phyloP scores from a whole-genome alignment of 2,797 vertebrate genomes.

The Cirrhinus molitorella region DNA sequence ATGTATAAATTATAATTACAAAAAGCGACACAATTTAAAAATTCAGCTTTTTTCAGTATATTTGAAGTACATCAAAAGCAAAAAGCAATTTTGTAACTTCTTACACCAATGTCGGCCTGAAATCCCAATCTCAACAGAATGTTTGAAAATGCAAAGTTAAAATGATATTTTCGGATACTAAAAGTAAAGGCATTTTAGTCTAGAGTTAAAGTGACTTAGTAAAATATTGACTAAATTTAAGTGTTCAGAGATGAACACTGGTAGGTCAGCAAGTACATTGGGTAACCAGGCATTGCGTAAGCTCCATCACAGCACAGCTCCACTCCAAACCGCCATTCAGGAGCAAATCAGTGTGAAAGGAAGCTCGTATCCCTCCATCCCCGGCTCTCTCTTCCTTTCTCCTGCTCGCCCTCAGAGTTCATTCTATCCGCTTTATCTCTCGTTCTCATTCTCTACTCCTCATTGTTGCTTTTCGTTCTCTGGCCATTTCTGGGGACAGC shows the following conservation, averaged over 20 bases:
- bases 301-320: constrained; percentile 1
- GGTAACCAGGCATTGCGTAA: constrained; percentile 35
- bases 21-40: too few species aligned
- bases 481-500: constrained; percentile 51
- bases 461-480: constrained; percentile 48
- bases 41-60: background rate
- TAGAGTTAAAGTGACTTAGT: background rate
- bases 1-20: background rate
- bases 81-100: background rate
- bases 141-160: background rate
- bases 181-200: background rate
- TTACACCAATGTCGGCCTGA: background rate
- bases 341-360: constrained; percentile 49
- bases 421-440: constrained; percentile 23
- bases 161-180: background rate
- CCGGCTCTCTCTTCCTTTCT: constrained; percentile 24
- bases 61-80: background rate
- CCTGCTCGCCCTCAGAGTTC: constrained; percentile 42
- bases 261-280: background rate
- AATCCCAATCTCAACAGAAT: background rate
- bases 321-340: constrained; percentile 32
- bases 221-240: background rate
- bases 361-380: constrained; percentile 15
- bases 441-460: constrained; percentile 45
- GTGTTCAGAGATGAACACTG: background rate